A percentile compares a stretch with the other conserved stretches of the same genome.
Conservation (phyloP, 2,797 vertebrate species). For the Rousettus madagascariensis region DNA sequence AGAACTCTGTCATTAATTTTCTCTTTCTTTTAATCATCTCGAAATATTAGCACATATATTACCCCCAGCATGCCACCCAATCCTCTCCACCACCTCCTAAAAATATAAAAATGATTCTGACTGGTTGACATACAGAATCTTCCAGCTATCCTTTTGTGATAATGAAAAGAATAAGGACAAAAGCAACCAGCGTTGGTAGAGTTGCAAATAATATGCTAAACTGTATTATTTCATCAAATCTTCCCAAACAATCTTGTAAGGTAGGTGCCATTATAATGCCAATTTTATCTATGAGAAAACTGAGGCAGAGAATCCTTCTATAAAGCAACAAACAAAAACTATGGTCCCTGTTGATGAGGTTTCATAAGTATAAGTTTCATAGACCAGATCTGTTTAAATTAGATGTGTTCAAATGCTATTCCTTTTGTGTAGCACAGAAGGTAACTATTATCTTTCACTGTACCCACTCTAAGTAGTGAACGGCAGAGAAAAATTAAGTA, state of each 20-base stretch:
- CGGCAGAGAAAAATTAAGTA: not conserved
- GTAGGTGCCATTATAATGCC: not conserved
- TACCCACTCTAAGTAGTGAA: not conserved
- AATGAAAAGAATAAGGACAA: constrained; percentile 19
- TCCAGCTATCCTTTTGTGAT: not conserved
- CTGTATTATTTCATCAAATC: not conserved
- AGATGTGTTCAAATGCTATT: not conserved
- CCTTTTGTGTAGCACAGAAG: not conserved
- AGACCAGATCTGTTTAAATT: not conserved
- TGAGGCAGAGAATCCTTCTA: constrained; percentile 18
- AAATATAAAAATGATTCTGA: not conserved
- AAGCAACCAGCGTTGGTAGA: not conserved
- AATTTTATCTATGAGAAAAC: not conserved
- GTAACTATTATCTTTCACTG: not conserved
- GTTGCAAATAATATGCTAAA: not conserved
- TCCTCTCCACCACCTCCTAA: not conserved
- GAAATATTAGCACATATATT: constrained; percentile 54
- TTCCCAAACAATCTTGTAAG: not conserved
- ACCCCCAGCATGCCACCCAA: not conserved
- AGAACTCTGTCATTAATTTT: constrained; percentile 81
- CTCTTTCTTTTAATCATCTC: constrained; percentile 71
- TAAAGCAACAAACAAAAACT: not conserved
- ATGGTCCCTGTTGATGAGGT: not conserved
- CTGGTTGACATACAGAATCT: not conserved
- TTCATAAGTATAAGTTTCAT: not conserved